Evolutionary conservation across 2,797 vertebrate species (phyloP), one percentile per base, ranked within the genome.

Genomic region (Halcyon leucocephala): DNA sequence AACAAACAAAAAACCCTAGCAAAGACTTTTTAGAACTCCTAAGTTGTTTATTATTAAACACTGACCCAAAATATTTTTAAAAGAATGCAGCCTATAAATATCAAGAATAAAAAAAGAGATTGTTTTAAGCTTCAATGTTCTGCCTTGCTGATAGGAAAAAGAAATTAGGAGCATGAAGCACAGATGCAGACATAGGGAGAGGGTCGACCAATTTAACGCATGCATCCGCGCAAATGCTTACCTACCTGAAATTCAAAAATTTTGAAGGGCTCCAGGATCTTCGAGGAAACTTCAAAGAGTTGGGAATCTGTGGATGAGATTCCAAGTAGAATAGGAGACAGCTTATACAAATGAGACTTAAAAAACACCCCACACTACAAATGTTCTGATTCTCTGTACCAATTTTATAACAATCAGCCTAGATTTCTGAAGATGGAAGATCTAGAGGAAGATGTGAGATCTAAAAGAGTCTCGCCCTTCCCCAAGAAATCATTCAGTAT

Each of bases 191-290:
- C 97, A 95, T 94, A 96, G 95, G 97, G 96, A 97, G 97, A 97
- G 97, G 95, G 96, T 97, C 97, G 94, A 97, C 95, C 96, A 97
- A 97, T 96, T 97, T 97, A 97, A 97, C 96, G 93, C 96, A 97
- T 97, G 97, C 96, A 95, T 97, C 95, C 90, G 93, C 95, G 91
- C 93, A 96, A 95, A 91, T 96, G 96, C 96, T 96, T 96, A 97
- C 96, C 96, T 95, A 97, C 97, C 97, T 97, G 97, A 96, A 97
- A 97, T 97, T 96, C 96, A 97, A 97, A 97, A 97, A 97, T 93
- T 97, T 95, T 97, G 93, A 97, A 97, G 92, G 94, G 97, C 97
- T 97, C 97, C 96, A 97, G 83, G 90, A 97, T 95, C 94, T 96
- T 96, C 97, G 95, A 97, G 94, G 93, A 97, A 97, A 97, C 96